Base-by-base conservation (phyloP, 2,888 invertebrate species). In the Ecdyonurus torrentis region DNA sequence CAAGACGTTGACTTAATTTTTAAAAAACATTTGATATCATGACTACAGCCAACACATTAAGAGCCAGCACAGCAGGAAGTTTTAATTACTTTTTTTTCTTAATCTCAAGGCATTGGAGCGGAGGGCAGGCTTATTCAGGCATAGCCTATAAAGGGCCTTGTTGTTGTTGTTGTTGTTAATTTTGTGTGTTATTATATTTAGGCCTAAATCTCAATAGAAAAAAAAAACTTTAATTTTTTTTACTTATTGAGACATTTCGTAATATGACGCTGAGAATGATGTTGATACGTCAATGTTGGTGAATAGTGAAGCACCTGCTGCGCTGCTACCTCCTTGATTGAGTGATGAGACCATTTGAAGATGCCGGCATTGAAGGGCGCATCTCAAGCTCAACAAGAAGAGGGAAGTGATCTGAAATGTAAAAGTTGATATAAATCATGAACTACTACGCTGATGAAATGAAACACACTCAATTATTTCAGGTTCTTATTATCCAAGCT, bases 381-480 rank as follows among this genome's bases (percentile, higher is more conserved):
- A 93, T 87, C 78, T 94, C 93, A 71, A 94, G 76, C 76, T 94
- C 93, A 65, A 91, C 93, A 72, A 94, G 80, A 67, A 94, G 79
- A 61, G 93, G 91, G 77, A 94, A 93, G 79, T 94, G 94, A 80
- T 94, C 94, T 86, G 78, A 23, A 75, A 74, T 61, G 66, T 66
- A 69, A 66, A 65, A 63, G 64, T 20, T 18, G n/a, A n/a, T n/a
- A n/a, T n/a, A n/a, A 37, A 37, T 15, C 37, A 37, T 37, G 5
- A 37, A 37, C 37, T 10, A 10, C 37, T 37, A 37, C 37, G 37
- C 37, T 37, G 37, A 37, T 37, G 7, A 15, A 15, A 37, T 10
- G 37, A 37, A 37, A 37, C 7, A 37, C 37, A 37, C 37, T n/a
- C n/a, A n/a, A n/a, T n/a, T n/a, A n/a, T n/a, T n/a, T n/a, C n/a